Evolutionary conservation across 2,113 vertebrate genomes (phyloP).

Genomic region (Morphnarchus princeps): DNA sequence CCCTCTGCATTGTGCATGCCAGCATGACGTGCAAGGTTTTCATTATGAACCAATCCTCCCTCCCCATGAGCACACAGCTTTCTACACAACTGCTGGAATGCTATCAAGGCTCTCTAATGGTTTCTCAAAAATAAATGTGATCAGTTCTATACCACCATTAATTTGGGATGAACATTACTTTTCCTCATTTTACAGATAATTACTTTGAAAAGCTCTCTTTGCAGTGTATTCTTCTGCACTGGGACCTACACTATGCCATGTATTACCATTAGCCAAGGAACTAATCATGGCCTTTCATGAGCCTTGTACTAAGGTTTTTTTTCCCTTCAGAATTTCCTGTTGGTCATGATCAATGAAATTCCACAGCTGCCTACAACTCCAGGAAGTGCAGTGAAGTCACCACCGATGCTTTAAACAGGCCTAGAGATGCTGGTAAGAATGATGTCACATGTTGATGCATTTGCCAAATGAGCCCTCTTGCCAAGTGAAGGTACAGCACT

Average conservation of each 20-base stretch:
- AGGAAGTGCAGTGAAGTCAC: background rate
- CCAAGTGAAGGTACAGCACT: background rate
- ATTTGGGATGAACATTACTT: background rate
- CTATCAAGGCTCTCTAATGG: background rate
- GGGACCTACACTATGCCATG: fast-evolving
- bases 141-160: background rate
- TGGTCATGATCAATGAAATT: background rate
- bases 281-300: fast-evolving
- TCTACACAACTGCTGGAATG: background rate
- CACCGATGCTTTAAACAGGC: background rate
- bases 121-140: background rate
- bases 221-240: background rate
- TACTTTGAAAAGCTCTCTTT: background rate
- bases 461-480: background rate
- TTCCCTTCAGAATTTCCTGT: background rate
- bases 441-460: background rate
- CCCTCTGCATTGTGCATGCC: background rate
- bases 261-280: background rate
- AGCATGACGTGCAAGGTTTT: background rate
- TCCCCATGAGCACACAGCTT: background rate
- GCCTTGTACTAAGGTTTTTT: background rate
- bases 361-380: background rate
- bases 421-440: background rate
- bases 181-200: background rate
- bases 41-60: background rate